Percentiles rank a stretch among this genome's conserved stretches.
phyloP scores from a whole-genome alignment of 2,797 vertebrate genomes.

The Hydrophis major region DNA sequence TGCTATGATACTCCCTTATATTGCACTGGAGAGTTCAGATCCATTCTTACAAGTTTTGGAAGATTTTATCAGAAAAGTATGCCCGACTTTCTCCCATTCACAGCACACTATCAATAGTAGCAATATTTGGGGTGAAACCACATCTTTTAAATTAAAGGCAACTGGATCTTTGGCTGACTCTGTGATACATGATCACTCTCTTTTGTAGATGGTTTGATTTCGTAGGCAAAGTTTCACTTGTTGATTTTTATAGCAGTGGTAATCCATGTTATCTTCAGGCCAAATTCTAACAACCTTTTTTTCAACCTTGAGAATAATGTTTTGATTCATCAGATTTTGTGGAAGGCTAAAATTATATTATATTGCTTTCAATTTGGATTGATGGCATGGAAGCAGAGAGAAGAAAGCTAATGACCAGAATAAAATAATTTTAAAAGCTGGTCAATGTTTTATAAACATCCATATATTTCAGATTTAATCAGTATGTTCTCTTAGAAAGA shows the following conservation, averaged over 20 bases:
- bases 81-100: not conserved
- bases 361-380: not conserved
- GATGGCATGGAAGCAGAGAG: slow-evolving; percentile 16
- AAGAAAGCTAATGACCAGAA: not conserved
- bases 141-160: not conserved
- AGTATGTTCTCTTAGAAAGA: slow-evolving; percentile 3
- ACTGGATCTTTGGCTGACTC: not conserved
- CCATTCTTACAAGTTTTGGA: not conserved
- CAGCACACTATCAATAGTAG: not conserved
- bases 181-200: not conserved
- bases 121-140: not conserved
- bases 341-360: slow-evolving; percentile 13
- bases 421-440: not conserved
- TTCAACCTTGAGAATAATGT: slow-evolving; percentile 36
- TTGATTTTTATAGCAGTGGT: slow-evolving; percentile 33
- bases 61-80: not conserved
- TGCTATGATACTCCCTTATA: not conserved
- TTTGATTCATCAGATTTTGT: slow-evolving; percentile 13
- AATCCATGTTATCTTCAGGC: slow-evolving; percentile 43
- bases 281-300: not conserved
- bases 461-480: slow-evolving; percentile 46
- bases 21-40: not conserved
- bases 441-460: not conserved
- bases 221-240: slow-evolving; percentile 27
- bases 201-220: slow-evolving; percentile 14